Evolutionary conservation across 2,797 vertebrate genomes (phyloP).

Genomic region (Thaleichthys pacificus): DNA sequence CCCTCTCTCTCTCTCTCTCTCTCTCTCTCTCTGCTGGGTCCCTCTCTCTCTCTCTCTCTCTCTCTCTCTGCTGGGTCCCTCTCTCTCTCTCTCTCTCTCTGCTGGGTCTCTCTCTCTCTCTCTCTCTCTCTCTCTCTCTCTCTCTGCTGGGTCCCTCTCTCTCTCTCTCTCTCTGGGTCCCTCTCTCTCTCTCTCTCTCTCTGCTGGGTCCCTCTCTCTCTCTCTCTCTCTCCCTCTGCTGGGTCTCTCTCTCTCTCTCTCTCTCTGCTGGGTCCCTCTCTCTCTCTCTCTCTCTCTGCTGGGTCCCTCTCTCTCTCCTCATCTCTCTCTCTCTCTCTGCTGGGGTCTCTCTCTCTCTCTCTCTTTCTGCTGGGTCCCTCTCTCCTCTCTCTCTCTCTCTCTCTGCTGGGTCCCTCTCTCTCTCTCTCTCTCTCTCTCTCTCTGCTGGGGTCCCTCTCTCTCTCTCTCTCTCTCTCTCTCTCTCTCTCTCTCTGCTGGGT

Average conservation of each 20-base stretch:
- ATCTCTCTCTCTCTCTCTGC: no score
- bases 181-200: not conserved
- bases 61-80: no score
- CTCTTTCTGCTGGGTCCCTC: not conserved
- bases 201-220: not conserved
- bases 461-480: not conserved
- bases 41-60: not conserved
- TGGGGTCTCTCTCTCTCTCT: not conserved
- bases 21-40: not conserved
- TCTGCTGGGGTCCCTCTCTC: not conserved
- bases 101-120: no score
- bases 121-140: no score
- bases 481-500: no score
- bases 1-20: not conserved
- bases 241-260: not conserved
- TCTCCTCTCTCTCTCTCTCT: constrained; percentile 1
- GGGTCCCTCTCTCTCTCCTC: no score
- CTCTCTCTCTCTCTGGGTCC: not conserved
- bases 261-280: not conserved
- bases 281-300: not conserved
- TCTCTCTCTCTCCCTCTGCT: no score
- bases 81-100: not conserved
- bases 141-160: no score
- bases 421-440: no score
- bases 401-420: not conserved